Evolutionary conservation across 2,888 invertebrate genomes (phyloP), one percentile per base, ranked within the genome.

Genomic region (Dusona sp.): DNA sequence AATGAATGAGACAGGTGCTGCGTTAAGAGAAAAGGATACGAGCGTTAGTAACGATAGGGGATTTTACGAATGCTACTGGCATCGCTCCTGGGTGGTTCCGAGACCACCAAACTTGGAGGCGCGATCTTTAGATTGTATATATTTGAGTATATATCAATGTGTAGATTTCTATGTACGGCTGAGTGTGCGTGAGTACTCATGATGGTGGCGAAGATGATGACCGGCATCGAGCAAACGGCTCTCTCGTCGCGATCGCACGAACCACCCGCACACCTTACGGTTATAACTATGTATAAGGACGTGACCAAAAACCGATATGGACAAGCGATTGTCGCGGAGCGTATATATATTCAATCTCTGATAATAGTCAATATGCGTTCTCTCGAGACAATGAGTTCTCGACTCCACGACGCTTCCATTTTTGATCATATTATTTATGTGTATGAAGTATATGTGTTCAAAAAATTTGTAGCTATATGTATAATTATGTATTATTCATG

Each of bases 41-140:
- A 45, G 38, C 42, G 54, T 36, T 57, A 54, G 54, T 22, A 61
- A 68, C 57, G 61, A 83, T 61, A 54, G 75, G 68, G 51, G 85
- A 85, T 89, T 89, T 92, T 93, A 91, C 89, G 90, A 91, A 93
- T 92, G 92, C 92, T 87, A 88, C 88, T 90, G 90, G 92, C 92
- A 92, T 93, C 90, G 92, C 88, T 88, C 85, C 90, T 90, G 90
- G 92, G 91, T 91, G 91, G 91, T 88, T 84, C 80, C 83, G 79
- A 78, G 89, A 89, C 88, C 77, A 79, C 93, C 93, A 91, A 93
- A 93, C 92, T 93, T 91, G 92, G 93, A 80, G 80, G 80, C 85
- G 83, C 83, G 77, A 8, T 57, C 61, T 72, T 33, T 70, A 61
- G 38, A 57, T 42, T 70, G 36, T 70, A 57, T 57, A 67, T 72